Evolutionary conservation across 2,797 vertebrate species (phyloP).

Genomic region (Arctocebus calabarensis): DNA sequence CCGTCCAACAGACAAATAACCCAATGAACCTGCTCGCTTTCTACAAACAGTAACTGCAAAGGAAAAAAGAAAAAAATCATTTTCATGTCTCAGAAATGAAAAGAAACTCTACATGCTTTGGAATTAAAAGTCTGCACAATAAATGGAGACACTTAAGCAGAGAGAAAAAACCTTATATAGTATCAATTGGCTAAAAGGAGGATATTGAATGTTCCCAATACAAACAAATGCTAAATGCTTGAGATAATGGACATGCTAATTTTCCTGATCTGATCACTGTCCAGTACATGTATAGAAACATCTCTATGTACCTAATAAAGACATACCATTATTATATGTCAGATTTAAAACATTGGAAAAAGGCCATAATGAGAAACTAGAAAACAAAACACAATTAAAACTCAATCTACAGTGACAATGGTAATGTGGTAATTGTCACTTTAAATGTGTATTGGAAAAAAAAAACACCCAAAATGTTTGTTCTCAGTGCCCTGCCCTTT

Average conservation of each 20-base stretch:
- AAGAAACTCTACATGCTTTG: slow-evolving; percentile 54
- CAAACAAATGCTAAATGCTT: not conserved
- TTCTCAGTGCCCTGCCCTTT: not conserved
- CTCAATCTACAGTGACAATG: not conserved
- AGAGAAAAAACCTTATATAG: not conserved
- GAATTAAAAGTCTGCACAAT: slow-evolving; percentile 1
- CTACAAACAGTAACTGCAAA: slow-evolving; percentile 72
- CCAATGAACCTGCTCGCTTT: slow-evolving; percentile 71
- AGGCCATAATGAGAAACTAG: not conserved
- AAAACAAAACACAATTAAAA: not conserved
- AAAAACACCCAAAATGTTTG: not conserved
- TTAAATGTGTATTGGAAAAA: slow-evolving; percentile 22
- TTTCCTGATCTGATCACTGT: not conserved
- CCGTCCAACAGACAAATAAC: slow-evolving; percentile 73
- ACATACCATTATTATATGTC: not conserved
- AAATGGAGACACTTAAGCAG: not conserved
- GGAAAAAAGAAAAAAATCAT: slow-evolving; percentile 43
- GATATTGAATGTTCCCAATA: not conserved
- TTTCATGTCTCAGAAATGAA: slow-evolving; percentile 58
- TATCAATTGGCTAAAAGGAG: not conserved
- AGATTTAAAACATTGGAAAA: not conserved
- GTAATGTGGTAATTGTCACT: not conserved
- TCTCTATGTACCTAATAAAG: not conserved
- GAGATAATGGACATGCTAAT: not conserved
- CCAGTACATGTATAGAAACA: not conserved